These are phyloP conservation scores for Zonitis immaculata DNA, from an alignment of 2,888 invertebrate genomes.

Conservation along the genomic window DNA sequence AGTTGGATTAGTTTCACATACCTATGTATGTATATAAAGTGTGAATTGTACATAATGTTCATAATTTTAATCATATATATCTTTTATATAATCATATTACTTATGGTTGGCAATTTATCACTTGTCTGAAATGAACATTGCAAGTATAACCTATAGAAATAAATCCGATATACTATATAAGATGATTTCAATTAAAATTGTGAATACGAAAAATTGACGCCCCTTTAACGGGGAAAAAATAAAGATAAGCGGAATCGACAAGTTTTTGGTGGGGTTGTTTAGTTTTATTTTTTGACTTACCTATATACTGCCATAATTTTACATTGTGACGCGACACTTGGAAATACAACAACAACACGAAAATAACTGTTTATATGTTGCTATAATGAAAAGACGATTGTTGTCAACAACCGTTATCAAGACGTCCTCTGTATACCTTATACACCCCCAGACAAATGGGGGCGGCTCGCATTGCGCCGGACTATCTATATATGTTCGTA, in stretches of 20 bases:
- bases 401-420: background rate
- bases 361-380: background rate
- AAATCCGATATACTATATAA: background rate
- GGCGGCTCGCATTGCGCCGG: background rate
- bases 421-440: background rate
- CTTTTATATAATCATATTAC: background rate
- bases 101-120: background rate
- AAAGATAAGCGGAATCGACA: no score
- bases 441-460: background rate
- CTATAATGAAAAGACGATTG: background rate
- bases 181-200: no score
- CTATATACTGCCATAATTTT: no score
- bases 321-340: no score
- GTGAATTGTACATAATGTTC: background rate
- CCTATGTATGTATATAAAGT: no score
- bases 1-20: conserved; percentile 16
- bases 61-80: background rate
- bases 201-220: no score
- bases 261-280: no score
- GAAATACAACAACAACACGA: no score
- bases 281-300: no score
- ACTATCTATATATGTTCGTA: background rate
- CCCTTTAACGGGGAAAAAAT: no score
- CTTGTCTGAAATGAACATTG: background rate
- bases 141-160: background rate